Base-by-base conservation (phyloP, 92 coral and sea anemone species). In the Scolanthus callimorphus region DNA sequence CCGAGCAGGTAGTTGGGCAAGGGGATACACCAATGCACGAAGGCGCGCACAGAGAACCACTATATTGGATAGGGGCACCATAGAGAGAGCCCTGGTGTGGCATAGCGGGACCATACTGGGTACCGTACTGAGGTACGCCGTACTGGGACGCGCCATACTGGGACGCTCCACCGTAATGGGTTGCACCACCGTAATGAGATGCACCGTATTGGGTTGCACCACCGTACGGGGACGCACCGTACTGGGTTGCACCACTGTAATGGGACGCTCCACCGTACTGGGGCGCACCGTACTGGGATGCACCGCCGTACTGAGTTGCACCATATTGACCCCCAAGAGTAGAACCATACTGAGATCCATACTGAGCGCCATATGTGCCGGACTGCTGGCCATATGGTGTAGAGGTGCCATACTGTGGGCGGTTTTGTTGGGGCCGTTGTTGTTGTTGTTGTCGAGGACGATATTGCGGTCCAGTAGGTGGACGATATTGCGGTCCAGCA, bases 1-100 rank as follows among this genome's bases (percentile, higher is more conserved):
- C 63, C 48, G 83, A 57, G 39, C 89, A 82, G n/a, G 78, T 11
- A 15, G 75, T 2, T 3, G 75, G 75, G 39, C 75, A 68, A 45
- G 75, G 75, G 45, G 58, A 56, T 17, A 65, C 65, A 41, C 64
- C 61, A 19, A 52, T 28, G 43, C 75, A 68, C 13, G 64, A 21
- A 1, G 75, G 75, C 23, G 75, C 75, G 21, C 75, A 68, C 45
- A 45, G 74, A 45, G 54, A 41, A 9, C 65, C 65, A 46, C 55
- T 41, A 34, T 20, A 59, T 37, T 60, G 52, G 19, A 68, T 43
- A 28, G 75, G 75, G 3, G 75, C 75, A 31, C 75, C 75, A 24
- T 0, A 68, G 3, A 56, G 48, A 3, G 75, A 38, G 55, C 75
- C 75, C 22, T 26, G 45, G 28, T 41, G 45, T 31, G 62, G 62